A percentile compares a stretch with the other conserved stretches of the same genome.
Evolutionary conservation across 1,140 invertebrate species (phyloP).

Genomic region (Bombus confusus): DNA sequence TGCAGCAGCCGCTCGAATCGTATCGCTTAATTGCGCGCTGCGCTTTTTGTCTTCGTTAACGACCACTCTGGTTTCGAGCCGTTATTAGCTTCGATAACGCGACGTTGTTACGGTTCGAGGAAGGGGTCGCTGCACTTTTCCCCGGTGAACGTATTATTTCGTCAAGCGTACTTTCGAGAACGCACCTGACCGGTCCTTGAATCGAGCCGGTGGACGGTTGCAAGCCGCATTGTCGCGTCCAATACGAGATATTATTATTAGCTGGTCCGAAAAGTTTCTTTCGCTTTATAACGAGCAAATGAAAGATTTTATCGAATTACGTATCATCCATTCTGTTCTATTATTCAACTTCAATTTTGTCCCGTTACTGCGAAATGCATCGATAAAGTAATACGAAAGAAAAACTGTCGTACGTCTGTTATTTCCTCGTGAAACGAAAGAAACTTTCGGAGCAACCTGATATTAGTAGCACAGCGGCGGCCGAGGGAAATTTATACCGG

Average conservation of each 20-base stretch:
- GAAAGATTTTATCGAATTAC: no score
- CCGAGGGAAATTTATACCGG: no score
- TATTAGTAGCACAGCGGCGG: no score
- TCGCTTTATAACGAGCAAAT: neutral
- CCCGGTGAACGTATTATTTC: constrained; percentile 42
- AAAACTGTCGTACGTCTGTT: no score
- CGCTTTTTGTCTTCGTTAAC: constrained; percentile 38
- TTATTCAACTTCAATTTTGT: no score
- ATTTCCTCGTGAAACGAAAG: no score
- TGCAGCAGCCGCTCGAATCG: neutral
- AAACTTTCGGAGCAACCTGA: accelerated
- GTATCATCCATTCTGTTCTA: no score
- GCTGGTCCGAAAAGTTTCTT: no score
- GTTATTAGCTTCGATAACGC: constrained; percentile 2
- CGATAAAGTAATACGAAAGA: no score
- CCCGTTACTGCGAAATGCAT: no score
- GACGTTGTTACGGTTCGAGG: constrained; percentile 5
- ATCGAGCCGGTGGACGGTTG: neutral
- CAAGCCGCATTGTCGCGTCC: neutral
- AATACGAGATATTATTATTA: no score
- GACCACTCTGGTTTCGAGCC: constrained; percentile 13
- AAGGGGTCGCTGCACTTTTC: constrained; percentile 35
- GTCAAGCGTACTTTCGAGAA: constrained; percentile 39
- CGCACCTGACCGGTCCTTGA: constrained; percentile 32
- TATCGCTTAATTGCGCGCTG: constrained; percentile 29